Evolutionary conservation across 1,140 invertebrate genomes (phyloP).

Genomic region (Drosophila tristis): DNA sequence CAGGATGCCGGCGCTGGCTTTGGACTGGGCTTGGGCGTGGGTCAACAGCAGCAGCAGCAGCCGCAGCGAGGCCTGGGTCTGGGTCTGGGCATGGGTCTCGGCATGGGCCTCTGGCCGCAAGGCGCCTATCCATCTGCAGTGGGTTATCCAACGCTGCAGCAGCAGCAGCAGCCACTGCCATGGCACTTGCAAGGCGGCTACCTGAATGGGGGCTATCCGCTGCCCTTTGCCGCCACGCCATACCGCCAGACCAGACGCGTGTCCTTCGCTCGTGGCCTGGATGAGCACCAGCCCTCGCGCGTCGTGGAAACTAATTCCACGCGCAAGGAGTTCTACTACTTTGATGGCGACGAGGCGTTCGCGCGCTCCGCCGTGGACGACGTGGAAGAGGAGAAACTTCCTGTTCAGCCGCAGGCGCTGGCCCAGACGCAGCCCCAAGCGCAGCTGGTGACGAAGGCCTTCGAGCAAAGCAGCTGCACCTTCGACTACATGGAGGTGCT

Average conservation of each 20-base stretch:
- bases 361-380: slow-evolving; percentile 59
- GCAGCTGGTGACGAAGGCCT: slow-evolving; percentile 45
- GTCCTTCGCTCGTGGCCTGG: slow-evolving; percentile 57
- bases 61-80: slow-evolving; percentile 25
- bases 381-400: slow-evolving; percentile 33
- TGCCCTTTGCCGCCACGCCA: slow-evolving; percentile 49
- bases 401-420: not conserved
- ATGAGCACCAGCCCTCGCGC: slow-evolving; percentile 61
- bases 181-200: slow-evolving; percentile 36
- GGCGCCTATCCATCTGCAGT: slow-evolving; percentile 10
- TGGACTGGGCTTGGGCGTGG: slow-evolving; percentile 21
- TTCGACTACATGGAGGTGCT: slow-evolving; percentile 77
- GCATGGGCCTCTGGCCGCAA: slow-evolving; percentile 7
- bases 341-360: slow-evolving; percentile 78
- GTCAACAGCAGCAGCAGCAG: slow-evolving; percentile 17
- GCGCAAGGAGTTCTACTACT: slow-evolving; percentile 78
- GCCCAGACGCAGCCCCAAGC: not conserved
- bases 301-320: slow-evolving; percentile 78
- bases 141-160: slow-evolving; percentile 1
- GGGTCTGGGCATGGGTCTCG: slow-evolving; percentile 17
- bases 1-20: slow-evolving; percentile 14
- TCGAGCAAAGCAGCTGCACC: slow-evolving; percentile 68
- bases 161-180: slow-evolving; percentile 13
- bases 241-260: slow-evolving; percentile 59
- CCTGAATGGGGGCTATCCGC: slow-evolving; percentile 35